Evolutionary conservation across 2,888 invertebrate genomes (phyloP).

Genomic region (Amphimallon solstitiale): DNA sequence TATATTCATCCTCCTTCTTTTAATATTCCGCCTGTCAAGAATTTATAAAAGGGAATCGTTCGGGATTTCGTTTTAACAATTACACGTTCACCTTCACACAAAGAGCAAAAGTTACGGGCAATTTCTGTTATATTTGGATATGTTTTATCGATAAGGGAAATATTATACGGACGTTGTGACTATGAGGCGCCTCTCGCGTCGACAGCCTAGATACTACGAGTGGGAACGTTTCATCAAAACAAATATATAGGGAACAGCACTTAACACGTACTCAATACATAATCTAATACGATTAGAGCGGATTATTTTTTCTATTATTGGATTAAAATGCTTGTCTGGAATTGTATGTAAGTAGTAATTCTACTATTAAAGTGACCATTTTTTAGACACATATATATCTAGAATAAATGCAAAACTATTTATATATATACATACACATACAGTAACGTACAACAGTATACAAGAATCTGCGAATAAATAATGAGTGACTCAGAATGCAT

Average conservation of each 20-base stretch:
- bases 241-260: conserved; percentile 17
- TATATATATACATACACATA: too few species aligned
- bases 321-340: conserved; percentile 13
- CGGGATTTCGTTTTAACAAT: conserved; percentile 17
- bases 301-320: conserved; percentile 5
- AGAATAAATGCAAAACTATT: too few species aligned
- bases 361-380: too few species aligned
- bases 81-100: conserved; percentile 15
- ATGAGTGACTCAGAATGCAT: too few species aligned
- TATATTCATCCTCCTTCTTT: too few species aligned
- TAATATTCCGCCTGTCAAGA: too few species aligned
- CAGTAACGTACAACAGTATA: too few species aligned
- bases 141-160: conserved; percentile 31
- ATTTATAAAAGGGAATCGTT: too few species aligned
- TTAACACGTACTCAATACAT: conserved; percentile 5
- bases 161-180: conserved; percentile 20
- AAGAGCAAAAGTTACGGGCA: conserved; percentile 18
- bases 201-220: neutral
- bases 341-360: neutral
- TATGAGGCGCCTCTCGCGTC: too few species aligned
- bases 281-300: conserved; percentile 16
- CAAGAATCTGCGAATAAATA: too few species aligned
- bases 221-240: conserved; percentile 7
- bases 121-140: conserved; percentile 29
- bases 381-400: too few species aligned